Evolutionary conservation across 2,888 invertebrate genomes (phyloP).

Genomic region (Sphinx pinastri): DNA sequence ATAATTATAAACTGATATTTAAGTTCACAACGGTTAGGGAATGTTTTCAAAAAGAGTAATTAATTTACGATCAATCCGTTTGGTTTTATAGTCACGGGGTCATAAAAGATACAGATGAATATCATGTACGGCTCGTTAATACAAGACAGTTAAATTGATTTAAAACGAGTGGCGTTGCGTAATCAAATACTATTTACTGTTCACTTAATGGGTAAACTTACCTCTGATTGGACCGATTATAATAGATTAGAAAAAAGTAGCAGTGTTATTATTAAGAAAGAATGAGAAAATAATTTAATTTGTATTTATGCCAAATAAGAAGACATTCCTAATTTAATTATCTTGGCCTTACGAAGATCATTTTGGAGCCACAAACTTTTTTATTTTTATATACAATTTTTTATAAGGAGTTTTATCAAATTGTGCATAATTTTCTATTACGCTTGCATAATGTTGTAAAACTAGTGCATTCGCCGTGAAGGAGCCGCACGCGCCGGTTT

Average conservation of each 20-base stretch:
- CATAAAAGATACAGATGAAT: slow-evolving; percentile 27
- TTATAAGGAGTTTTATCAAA: too few relatives aligned
- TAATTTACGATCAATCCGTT: slow-evolving; percentile 27
- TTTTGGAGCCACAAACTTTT: too few relatives aligned
- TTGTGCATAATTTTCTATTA: too few relatives aligned
- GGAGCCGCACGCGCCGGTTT: slow-evolving; percentile 46
- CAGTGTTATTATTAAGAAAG: too few relatives aligned
- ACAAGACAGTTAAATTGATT: slow-evolving; percentile 31
- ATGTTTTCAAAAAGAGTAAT: slow-evolving; percentile 26
- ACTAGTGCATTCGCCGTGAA: slow-evolving; percentile 30
- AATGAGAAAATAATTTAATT: too few relatives aligned
- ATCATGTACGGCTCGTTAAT: slow-evolving; percentile 29
- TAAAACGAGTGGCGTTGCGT: slow-evolving; percentile 26
- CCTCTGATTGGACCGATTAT: background rate
- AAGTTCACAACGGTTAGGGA: slow-evolving; percentile 9
- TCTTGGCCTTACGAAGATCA: too few relatives aligned
- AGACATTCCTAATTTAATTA: too few relatives aligned
- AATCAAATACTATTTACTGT: slow-evolving; percentile 26
- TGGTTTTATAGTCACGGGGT: slow-evolving; percentile 25
- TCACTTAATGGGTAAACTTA: slow-evolving; percentile 14
- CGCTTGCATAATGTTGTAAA: background rate
- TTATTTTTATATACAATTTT: too few relatives aligned
- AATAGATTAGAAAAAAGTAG: too few relatives aligned
- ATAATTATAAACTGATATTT: slow-evolving; percentile 10
- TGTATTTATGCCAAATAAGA: too few relatives aligned